A percentile compares a stretch with the other conserved stretches of the same genome.
phyloP scores from a whole-genome alignment of 2,888 invertebrate genomes.

The Glyphotaelius pellucidus region DNA sequence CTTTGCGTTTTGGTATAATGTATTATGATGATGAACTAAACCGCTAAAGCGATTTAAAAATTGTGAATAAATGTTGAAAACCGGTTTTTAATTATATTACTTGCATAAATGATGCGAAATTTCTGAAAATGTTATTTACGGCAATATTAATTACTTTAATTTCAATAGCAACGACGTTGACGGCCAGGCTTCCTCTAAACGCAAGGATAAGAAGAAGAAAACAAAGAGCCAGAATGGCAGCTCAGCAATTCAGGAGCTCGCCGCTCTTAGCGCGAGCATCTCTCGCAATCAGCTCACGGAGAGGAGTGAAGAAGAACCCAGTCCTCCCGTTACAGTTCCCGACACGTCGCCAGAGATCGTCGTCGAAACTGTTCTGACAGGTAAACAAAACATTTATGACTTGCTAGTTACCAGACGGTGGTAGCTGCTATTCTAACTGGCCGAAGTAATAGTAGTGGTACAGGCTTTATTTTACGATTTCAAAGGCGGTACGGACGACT shows the following conservation, averaged over 20 bases:
- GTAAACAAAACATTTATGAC: neutral
- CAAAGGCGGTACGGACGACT: no score
- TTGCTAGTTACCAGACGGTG: neutral
- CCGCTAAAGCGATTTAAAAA: neutral
- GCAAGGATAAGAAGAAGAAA: conserved; percentile 79
- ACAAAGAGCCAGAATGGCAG: conserved; percentile 77
- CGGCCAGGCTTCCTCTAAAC: conserved; percentile 75
- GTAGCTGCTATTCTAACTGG: neutral
- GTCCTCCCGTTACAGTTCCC: neutral
- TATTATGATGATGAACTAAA: neutral
- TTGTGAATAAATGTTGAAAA: neutral
- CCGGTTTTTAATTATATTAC: neutral
- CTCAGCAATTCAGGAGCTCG: neutral
- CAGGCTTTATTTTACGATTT: no score
- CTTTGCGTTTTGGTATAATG: no score
- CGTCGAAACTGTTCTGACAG: neutral
- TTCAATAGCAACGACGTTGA: conserved; percentile 71
- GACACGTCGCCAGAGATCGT: neutral
- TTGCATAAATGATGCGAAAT: neutral
- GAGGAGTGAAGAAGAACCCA: neutral
- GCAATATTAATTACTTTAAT: neutral
- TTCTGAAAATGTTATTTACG: neutral
- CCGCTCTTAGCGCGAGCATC: neutral
- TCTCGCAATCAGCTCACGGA: conserved; percentile 4
- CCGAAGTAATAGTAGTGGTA: no score